Evolutionary conservation across 2,888 invertebrate genomes (phyloP), one percentile per base, ranked within the genome.

Genomic region (Acutogordius australiensis): DNA sequence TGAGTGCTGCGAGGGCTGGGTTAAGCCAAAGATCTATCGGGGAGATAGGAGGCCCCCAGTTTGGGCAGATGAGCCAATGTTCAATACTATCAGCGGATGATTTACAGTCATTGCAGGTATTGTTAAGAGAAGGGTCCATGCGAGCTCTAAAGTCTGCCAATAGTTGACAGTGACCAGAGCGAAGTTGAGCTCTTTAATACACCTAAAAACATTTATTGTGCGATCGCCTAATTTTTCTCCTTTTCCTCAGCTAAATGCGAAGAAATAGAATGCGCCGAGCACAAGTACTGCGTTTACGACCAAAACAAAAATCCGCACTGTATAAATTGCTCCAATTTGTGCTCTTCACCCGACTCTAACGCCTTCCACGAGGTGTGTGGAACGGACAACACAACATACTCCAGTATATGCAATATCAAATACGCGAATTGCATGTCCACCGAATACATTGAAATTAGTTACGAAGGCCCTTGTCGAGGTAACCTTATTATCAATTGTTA

Each of bases 301-400:
- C 58, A 57, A 57, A 57, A 57, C 23, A 28, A 27, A 4, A 4
- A 28, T 18, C 29, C 58, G 29, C 58, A 57, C 29, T 57, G 58
- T 30, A 57, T 57, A 28, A 57, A 13, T 57, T 57, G 58, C 58
- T 8, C 28, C 8, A 57, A 28, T 18, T 8, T 29, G 18, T 57
- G 58, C 58, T n/a, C n/a, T 4, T 8, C 51, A 4, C 4, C 13
- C 23, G 23, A 51, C 8, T n/a, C 51, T 23, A 51, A 4, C 4
- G 23, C 8, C 4, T 51, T 51, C 23, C 8, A 29, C 4, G 58
- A 57, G 29, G 23, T 57, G 27, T 57, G 58, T 29, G 58, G 29
- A n/a, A 29, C 58, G 8, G 30, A 57, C 23, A 30, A 30, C 13
- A 29, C 29, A 8, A 57, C 58, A 4, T 57, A 57, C 29, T 2